These are phyloP conservation scores for Pseudomyrmex concolor DNA, from an alignment of 1,140 invertebrate genomes.

Conservation along the genomic window DNA sequence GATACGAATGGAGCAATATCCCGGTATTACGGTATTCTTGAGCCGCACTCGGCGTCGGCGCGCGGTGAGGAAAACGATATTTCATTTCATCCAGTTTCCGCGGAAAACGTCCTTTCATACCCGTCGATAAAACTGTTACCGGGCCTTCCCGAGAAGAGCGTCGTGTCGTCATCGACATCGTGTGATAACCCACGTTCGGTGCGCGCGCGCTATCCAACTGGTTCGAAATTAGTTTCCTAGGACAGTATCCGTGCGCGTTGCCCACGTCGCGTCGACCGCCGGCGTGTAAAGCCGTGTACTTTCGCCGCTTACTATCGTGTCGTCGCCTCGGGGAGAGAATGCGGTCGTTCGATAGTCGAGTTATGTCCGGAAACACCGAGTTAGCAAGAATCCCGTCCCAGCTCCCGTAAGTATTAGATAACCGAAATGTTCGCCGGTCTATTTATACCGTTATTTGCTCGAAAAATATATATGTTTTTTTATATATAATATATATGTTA, in stretches of 20 bases:
- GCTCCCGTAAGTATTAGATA: slow-evolving; percentile 43
- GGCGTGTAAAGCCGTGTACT: slow-evolving; percentile 61
- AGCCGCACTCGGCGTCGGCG: slow-evolving; percentile 4
- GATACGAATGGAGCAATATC: slow-evolving; percentile 20
- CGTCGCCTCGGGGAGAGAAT: slow-evolving; percentile 49
- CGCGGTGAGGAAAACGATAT: slow-evolving; percentile 47
- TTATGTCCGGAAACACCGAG: slow-evolving; percentile 48
- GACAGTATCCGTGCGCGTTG: slow-evolving; percentile 21
- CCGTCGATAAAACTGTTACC: slow-evolving; percentile 69
- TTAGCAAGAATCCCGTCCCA: slow-evolving; percentile 42
- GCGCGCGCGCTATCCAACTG: slow-evolving; percentile 30
- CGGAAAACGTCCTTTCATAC: slow-evolving; percentile 42
- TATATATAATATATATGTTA: not conserved
- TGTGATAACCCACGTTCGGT: slow-evolving; percentile 54
- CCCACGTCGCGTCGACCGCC: not conserved
- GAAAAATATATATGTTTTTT: not conserved
- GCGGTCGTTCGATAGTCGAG: slow-evolving; percentile 65
- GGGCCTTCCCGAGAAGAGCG: slow-evolving; percentile 43
- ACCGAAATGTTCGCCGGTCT: slow-evolving; percentile 28
- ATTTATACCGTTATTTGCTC: slow-evolving; percentile 19
- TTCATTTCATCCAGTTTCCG: slow-evolving; percentile 47
- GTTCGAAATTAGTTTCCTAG: slow-evolving; percentile 67
- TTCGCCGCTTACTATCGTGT: slow-evolving; percentile 57
- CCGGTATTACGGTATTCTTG: slow-evolving; percentile 28
- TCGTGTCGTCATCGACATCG: slow-evolving; percentile 35